Evolutionary conservation across 2,888 invertebrate species (phyloP), one percentile per base, ranked within the genome.

Genomic region (Tyria jacobaeae): DNA sequence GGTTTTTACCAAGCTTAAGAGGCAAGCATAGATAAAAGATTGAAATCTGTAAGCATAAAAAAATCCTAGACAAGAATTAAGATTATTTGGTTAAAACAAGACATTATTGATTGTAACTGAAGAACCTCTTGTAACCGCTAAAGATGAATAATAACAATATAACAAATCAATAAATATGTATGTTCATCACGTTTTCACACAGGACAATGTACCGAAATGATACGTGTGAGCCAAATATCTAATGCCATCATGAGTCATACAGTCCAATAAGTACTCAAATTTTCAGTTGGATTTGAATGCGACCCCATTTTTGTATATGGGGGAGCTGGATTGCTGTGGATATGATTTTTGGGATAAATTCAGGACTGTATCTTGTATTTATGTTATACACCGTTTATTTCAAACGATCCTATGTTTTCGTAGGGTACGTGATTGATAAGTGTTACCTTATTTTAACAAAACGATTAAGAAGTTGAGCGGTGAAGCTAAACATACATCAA

Each of bases 141-240:
- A 68, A 73, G 65, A 68, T 70, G 64, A 68, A 66, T 64, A 58
- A 62, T 63, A 56, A 70, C 60, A 70, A 67, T 64, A 65, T 62
- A 71, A 68, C 49, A 52, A 54, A 57, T 63, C 66, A 65, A 71
- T 77, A 70, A 70, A 61, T 68, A 77, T 65, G 59, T 57, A 77
- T 65, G 59, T 57, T 31, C 0, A 64, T 70, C 77, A 77, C 77
- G 77, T 66, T n/a, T 24, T 3, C 21, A 67, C 64, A 60, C 66
- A 68, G 68, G 68, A 72, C 77, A 67, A 51, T 64, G 50, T 51
- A 60, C 57, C 66, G n/a, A 70, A 77, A 62, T 66, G 60, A 62
- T 47, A 65, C 44, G 68, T 70, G 65, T 68, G 71, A 68, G 64
- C 75, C 53, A 68, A 72, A 76, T 73, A 66, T 62, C 44, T 66